Evolutionary conservation across 2,888 invertebrate species (phyloP).

Genomic region (Drosophila conformis): DNA sequence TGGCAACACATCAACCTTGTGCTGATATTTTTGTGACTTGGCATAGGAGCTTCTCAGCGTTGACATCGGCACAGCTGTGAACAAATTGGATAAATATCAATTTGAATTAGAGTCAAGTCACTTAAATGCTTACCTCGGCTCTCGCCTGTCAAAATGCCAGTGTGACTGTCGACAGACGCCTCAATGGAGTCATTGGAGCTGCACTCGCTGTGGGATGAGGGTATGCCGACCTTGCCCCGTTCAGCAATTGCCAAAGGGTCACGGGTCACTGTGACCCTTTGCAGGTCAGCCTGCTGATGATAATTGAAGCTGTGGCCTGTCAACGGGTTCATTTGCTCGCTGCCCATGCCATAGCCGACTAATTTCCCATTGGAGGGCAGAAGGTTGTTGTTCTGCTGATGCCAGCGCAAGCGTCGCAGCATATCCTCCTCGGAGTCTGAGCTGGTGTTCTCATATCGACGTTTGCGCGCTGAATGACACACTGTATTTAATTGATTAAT

Average conservation of each 20-base stretch:
- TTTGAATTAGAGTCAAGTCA: slow-evolving; percentile 30
- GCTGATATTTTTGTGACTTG: slow-evolving; percentile 84
- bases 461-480: slow-evolving; percentile 78
- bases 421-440: slow-evolving; percentile 91
- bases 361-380: slow-evolving; percentile 74
- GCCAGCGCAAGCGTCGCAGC: slow-evolving; percentile 86
- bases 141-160: slow-evolving; percentile 83
- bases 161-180: slow-evolving; percentile 84
- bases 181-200: slow-evolving; percentile 85
- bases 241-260: slow-evolving; percentile 85
- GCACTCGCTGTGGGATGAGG: slow-evolving; percentile 85
- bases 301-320: slow-evolving; percentile 82
- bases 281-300: slow-evolving; percentile 83
- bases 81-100: slow-evolving; percentile 6
- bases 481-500: slow-evolving; percentile 1
- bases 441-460: slow-evolving; percentile 86
- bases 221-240: slow-evolving; percentile 85
- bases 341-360: slow-evolving; percentile 82
- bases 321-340: slow-evolving; percentile 80
- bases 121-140: slow-evolving; percentile 79
- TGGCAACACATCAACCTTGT: slow-evolving; percentile 71
- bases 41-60: slow-evolving; percentile 88
- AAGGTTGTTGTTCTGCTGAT: slow-evolving; percentile 85
- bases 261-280: slow-evolving; percentile 83
- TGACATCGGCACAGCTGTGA: slow-evolving; percentile 61